Conservation (phyloP, 92 coral and sea anemone genomes). For the Zoanthus sansibaricus region DNA sequence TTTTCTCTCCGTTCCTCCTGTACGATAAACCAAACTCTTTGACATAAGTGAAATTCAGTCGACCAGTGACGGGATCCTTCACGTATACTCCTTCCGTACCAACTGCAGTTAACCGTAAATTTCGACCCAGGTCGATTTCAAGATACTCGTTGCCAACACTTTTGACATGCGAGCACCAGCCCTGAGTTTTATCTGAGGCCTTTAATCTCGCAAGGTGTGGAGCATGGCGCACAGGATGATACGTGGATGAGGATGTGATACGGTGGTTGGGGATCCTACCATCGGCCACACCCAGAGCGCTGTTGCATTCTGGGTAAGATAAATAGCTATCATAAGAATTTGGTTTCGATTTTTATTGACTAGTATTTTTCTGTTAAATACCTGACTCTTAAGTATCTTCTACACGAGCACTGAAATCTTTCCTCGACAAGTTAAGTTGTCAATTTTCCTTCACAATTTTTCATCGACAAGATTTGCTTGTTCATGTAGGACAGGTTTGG, state of each 20-base stretch:
- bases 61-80: slow-evolving; percentile 61
- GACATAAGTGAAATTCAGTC: slow-evolving; percentile 65
- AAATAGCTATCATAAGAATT: no score
- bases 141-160: slow-evolving; percentile 70
- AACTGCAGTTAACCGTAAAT: slow-evolving; percentile 77
- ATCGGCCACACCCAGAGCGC: slow-evolving; percentile 69
- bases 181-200: slow-evolving; percentile 56
- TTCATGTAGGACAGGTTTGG: no score
- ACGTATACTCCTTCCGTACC: slow-evolving; percentile 81
- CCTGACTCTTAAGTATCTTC: no score
- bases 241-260: slow-evolving; percentile 75
- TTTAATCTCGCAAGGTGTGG: slow-evolving; percentile 75
- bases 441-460: no score
- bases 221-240: slow-evolving; percentile 54
- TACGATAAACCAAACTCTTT: slow-evolving; percentile 78
- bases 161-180: slow-evolving; percentile 79
- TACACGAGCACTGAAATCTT: no score
- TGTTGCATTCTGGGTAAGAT: slow-evolving; percentile 59
- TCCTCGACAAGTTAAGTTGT: no score
- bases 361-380: no score
- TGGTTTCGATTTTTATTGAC: no score
- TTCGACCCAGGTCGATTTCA: slow-evolving; percentile 78
- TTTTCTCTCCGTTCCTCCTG: slow-evolving; percentile 68
- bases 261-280: slow-evolving; percentile 73
- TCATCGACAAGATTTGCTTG: no score